Evolutionary conservation across 1,140 invertebrate genomes (phyloP).

Genomic region (Cherax destructor): DNA sequence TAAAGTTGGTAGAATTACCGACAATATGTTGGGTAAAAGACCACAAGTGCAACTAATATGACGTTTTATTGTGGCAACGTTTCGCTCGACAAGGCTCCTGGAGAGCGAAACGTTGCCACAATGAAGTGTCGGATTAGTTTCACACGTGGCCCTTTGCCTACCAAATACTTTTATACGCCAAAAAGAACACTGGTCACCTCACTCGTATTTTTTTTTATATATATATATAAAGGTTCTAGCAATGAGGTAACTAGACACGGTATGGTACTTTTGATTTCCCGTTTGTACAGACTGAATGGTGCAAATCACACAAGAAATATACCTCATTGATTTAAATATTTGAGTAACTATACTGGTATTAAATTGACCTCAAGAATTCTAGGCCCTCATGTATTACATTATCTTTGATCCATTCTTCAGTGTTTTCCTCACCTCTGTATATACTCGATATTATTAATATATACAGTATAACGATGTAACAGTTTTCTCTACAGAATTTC

Average conservation of each 20-base stretch:
- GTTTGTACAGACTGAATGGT: constrained; percentile 54
- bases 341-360: constrained; percentile 58
- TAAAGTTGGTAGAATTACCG: no score
- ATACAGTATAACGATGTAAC: constrained; percentile 63
- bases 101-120: no score
- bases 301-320: constrained; percentile 59
- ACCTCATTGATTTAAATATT: constrained; percentile 57
- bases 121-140: no score
- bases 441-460: constrained; percentile 60
- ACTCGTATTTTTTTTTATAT: constrained; percentile 33
- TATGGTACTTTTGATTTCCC: constrained; percentile 23
- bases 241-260: constrained; percentile 41
- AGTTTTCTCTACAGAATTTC: constrained; percentile 64
- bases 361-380: constrained; percentile 52
- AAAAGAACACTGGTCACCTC: constrained; percentile 46
- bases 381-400: constrained; percentile 5
- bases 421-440: constrained; percentile 49
- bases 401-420: constrained; percentile 29
- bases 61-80: no score
- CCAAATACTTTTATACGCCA: constrained; percentile 22
- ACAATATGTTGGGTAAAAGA: no score
- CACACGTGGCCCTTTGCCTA: no score
- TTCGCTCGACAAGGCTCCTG: no score
- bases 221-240: constrained; percentile 38
- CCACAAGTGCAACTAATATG: no score